These are phyloP conservation scores for Gryon sp. DNA, from an alignment of 1,140 invertebrate genomes.

Conservation along the genomic window DNA sequence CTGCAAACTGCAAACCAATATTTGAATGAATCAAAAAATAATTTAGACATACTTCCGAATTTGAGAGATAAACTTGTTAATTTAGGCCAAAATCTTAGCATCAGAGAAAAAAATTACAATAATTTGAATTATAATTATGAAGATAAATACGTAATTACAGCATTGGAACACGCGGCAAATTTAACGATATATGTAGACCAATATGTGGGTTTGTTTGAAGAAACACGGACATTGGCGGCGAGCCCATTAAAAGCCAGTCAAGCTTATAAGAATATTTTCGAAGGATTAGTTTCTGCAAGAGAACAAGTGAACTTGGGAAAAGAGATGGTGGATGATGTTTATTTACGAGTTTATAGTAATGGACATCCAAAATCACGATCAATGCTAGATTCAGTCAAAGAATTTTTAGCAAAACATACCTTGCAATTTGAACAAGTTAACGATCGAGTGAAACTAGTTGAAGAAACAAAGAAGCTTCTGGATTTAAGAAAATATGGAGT, in stretches of 20 bases:
- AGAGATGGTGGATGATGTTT: constrained; percentile 81
- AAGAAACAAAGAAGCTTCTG: constrained; percentile 67
- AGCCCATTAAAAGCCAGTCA: constrained; percentile 88
- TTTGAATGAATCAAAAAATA: constrained; percentile 70
- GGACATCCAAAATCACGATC: constrained; percentile 71
- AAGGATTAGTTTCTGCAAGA: constrained; percentile 83
- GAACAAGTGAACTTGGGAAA: constrained; percentile 84
- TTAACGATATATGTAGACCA: constrained; percentile 83
- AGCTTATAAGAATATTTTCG: constrained; percentile 90
- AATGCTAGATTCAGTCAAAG: constrained; percentile 74
- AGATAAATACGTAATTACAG: constrained; percentile 83
- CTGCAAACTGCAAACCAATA: constrained; percentile 68
- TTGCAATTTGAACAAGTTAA: constrained; percentile 75
- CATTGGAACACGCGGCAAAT: constrained; percentile 84
- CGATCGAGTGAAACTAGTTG: constrained; percentile 68
- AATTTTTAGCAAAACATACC: constrained; percentile 76
- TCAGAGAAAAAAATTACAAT: constrained; percentile 82
- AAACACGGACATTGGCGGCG: constrained; percentile 84
- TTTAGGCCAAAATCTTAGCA: constrained; percentile 77
- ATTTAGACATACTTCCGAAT: constrained; percentile 73
- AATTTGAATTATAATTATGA: constrained; percentile 84
- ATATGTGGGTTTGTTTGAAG: constrained; percentile 84
- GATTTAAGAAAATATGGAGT: constrained; percentile 78
- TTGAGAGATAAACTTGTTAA: constrained; percentile 70
- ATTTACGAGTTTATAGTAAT: constrained; percentile 75